phyloP scores from a whole-genome alignment of 2,888 invertebrate genomes.

The Lycocerus yunnanus region DNA sequence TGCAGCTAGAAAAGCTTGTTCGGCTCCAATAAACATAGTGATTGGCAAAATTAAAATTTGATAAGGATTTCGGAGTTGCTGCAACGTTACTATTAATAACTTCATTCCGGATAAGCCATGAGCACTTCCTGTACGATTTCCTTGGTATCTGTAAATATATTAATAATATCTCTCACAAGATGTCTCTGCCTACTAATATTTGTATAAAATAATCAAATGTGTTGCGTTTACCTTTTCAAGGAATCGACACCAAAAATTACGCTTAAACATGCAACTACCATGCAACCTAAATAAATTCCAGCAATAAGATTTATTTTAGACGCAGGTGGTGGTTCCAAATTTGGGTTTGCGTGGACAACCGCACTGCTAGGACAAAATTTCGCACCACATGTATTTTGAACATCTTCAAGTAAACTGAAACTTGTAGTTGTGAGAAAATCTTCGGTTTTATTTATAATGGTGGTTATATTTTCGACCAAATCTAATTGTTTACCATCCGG shows the following conservation, averaged over 20 bases:
- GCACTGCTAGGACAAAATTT: conserved; percentile 70
- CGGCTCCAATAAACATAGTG: conserved; percentile 91
- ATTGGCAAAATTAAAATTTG: conserved; percentile 87
- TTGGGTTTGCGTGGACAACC: conserved; percentile 52
- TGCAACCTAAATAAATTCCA: conserved; percentile 81
- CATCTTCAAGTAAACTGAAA: background rate
- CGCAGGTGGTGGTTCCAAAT: conserved; percentile 72
- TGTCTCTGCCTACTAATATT: background rate
- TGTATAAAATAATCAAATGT: conserved; percentile 29
- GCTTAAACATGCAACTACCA: conserved; percentile 73
- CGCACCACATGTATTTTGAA: conserved; percentile 68
- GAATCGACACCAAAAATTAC: conserved; percentile 83
- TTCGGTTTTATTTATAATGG: background rate
- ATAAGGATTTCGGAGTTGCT: conserved; percentile 75
- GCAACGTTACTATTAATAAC: conserved; percentile 76
- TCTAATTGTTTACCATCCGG: background rate
- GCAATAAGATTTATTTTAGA: conserved; percentile 78
- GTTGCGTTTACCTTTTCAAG: conserved; percentile 66
- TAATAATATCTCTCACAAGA: background rate
- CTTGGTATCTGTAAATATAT: conserved; percentile 60
- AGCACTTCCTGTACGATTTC: conserved; percentile 61
- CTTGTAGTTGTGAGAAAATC: background rate
- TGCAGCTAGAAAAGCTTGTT: conserved; percentile 90
- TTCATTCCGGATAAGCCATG: conserved; percentile 68
- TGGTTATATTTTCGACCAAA: background rate